These are phyloP conservation scores for Parauchenoglanis punctatus DNA, from an alignment of 2,797 vertebrate species.

Conservation along the genomic window DNA sequence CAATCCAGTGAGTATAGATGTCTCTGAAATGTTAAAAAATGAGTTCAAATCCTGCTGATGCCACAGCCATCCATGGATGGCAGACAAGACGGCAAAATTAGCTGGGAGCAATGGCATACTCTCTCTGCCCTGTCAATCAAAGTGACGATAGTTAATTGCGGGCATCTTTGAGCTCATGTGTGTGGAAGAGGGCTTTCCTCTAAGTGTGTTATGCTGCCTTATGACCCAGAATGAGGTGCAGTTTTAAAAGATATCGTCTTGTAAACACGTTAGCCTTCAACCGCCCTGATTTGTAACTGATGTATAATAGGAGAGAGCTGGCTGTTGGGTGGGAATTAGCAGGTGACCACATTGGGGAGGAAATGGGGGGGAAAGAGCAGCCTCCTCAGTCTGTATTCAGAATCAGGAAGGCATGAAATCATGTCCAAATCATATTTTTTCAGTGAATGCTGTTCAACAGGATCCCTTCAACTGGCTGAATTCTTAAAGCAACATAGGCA, in stretches of 20 bases:
- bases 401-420: not conserved
- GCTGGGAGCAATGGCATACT: not conserved
- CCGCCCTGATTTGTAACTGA: not conserved
- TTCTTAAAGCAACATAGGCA: not conserved
- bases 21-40: not conserved
- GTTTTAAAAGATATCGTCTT: not conserved
- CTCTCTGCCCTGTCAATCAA: not conserved
- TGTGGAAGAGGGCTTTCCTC: not conserved
- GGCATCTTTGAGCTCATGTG: not conserved
- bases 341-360: not conserved
- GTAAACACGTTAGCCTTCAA: not conserved
- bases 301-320: not conserved
- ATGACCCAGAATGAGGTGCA: not conserved
- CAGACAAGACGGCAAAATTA: not conserved
- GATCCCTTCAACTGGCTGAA: not conserved
- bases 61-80: not conserved
- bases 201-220: not conserved
- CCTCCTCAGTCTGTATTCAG: not conserved
- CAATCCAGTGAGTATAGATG: not conserved
- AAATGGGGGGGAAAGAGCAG: not conserved
- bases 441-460: not conserved
- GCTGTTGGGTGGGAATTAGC: not conserved
- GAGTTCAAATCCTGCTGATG: not conserved
- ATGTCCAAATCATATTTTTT: not conserved
- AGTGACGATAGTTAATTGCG: not conserved